Base-by-base conservation (phyloP, 2,113 vertebrate genomes). In the Peromyscus maniculatus region DNA sequence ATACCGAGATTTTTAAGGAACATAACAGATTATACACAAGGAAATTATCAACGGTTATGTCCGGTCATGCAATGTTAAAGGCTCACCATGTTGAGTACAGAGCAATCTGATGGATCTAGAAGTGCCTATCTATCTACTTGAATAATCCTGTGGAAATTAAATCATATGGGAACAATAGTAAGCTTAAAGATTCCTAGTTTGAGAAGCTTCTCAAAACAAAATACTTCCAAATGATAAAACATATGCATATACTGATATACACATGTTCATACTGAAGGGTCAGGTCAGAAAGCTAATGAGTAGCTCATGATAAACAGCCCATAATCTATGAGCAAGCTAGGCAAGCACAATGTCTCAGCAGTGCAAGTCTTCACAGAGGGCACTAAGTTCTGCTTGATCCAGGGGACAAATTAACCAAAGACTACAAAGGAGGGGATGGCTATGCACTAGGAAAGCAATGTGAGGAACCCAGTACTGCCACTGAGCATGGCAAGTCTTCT, bases 1-100 rank as follows among this genome's bases (percentile, higher is more conserved):
- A 64, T 83, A 16, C 39, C 43, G 0, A 33, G 52, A 87, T 90
- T 79, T 79, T 74, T 79, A 95, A 77, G 28, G 46, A 74, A 57
- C 17, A 93, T 75, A 91, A 83, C 21, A 93, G 57, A 93, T 62
- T 46, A 77, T 43, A 77, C 82, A 49, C 13, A 75, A 26, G 49
- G 74, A 93, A 96, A 91, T 95, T 77, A 92, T 57, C 80, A 89
- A 86, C 67, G 79, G 93, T 88, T 97, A 92, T 33, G 21, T 79
- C 80, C 84, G 91, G 87, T 89, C 59, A 84, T 4, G 59, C 39
- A 69, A 93, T 92, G 83, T 46, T 31, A 90, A 88, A n/a, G 57
- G 67, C 59, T 96, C 46, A 83, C 78, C 78, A 55, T 92, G 46
- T 9, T 89, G 59, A 79, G 28, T 59, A 79, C 90, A 94, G 1